Evolutionary conservation across 2,113 vertebrate genomes (phyloP).

Genomic region (Corapipo altera): DNA sequence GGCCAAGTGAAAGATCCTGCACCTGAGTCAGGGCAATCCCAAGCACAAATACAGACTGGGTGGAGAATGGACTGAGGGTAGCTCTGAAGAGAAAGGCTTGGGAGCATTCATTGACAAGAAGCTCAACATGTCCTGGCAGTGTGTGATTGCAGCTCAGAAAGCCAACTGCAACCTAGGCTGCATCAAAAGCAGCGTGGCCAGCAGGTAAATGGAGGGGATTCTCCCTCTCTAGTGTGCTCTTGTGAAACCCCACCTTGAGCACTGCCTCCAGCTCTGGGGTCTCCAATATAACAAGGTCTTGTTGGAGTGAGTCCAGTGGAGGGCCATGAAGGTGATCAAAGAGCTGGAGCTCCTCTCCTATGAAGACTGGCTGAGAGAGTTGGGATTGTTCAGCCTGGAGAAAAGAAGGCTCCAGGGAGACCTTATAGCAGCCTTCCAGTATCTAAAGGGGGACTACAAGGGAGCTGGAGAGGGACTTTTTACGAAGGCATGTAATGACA

Average conservation of each 20-base stretch:
- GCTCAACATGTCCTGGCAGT: background rate
- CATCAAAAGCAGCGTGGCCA: background rate
- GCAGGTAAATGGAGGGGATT: accelerated
- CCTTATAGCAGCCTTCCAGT: background rate
- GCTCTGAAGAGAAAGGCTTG: background rate
- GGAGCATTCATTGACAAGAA: background rate
- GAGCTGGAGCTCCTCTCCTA: background rate
- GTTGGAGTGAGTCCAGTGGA: background rate
- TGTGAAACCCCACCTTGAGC: background rate
- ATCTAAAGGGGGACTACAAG: background rate
- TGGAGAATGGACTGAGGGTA: background rate
- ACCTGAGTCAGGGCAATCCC: background rate
- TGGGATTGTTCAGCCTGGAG: background rate
- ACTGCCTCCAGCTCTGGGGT: background rate
- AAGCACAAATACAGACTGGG: background rate
- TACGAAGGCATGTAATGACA: background rate
- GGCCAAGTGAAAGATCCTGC: background rate
- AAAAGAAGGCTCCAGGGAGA: background rate
- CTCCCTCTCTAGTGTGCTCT: background rate
- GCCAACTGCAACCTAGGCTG: background rate
- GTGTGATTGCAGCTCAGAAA: background rate
- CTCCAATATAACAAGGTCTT: accelerated
- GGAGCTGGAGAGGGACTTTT: background rate
- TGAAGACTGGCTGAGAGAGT: background rate
- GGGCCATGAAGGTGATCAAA: background rate